These are phyloP conservation scores for Telmatochromis sp. DNA, from an alignment of 2,113 vertebrate genomes.

Conservation along the genomic window DNA sequence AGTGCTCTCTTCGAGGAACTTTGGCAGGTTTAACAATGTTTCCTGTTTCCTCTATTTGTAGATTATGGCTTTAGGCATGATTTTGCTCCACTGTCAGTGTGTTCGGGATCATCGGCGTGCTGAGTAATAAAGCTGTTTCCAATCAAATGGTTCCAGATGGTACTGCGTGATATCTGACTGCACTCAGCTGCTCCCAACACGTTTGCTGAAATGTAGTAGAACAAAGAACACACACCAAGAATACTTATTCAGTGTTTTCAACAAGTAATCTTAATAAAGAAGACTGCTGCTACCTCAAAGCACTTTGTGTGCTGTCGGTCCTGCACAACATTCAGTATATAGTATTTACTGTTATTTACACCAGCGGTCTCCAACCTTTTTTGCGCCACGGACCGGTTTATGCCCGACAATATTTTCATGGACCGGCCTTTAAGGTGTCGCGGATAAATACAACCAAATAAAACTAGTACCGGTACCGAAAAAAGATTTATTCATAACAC, in stretches of 20 bases:
- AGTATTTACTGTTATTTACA: background rate
- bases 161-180: background rate
- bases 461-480: accelerated
- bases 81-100: accelerated
- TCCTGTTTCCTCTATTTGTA: background rate
- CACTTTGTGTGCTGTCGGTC: background rate
- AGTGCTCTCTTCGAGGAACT: accelerated
- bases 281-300: background rate
- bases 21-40: background rate
- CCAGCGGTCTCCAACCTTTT: too few relatives aligned
- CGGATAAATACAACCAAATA: too few relatives aligned
- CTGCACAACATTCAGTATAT: background rate
- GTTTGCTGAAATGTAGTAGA: background rate
- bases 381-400: accelerated
- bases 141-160: background rate
- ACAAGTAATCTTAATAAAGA: background rate
- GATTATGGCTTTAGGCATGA: background rate
- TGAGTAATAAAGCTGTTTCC: background rate
- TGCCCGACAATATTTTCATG: too few relatives aligned
- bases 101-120: accelerated
- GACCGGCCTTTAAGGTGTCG: too few relatives aligned
- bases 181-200: background rate
- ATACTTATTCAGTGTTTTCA: background rate
- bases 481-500: too few relatives aligned
- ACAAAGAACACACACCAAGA: background rate